Base-by-base conservation (phyloP, 2,888 invertebrate genomes). In the Volucella inanis region DNA sequence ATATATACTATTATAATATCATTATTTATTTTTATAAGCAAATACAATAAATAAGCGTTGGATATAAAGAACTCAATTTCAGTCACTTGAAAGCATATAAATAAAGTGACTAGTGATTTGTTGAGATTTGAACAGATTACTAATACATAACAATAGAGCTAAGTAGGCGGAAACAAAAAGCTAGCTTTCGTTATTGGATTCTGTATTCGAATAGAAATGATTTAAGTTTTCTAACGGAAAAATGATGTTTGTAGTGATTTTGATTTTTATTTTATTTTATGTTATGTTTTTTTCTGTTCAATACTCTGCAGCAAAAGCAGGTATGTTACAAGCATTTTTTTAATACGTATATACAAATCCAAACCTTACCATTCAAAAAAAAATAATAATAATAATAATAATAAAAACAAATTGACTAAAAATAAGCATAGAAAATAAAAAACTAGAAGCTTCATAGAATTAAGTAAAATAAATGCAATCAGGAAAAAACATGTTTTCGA, bases 1-100 rank as follows among this genome's bases (percentile, higher is more conserved):
- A 22, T 22, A 22, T n/a, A n/a, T n/a, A n/a, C 1, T 22, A 22
- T 31, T 31, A 31, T 31, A 6, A 31, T 31, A 31, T 31, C 31
- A 62, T 55, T 68, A 55, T 15, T 70, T 75, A 64, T 70, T 52
- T 43, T 61, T 71, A 55, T 45, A 11, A 50, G 49, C 41, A 52
- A 62, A 31, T 22, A 22, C 22, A 77, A 22, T 68, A 45, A 14
- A 57, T 57, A 65, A 65, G 6, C 6, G 12, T 41, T 39, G 18
- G 41, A 31, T 31, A 31, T 31, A 31, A 31, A 31, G 4, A 31
- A 6, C 31, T 12, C 11, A 41, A 57, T 54, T 22, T 38, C 31
- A 22, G 38, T 54, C 31, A n/a, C 4, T 45, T n/a, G 45, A 64
- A 55, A 11, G 39, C 39, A 49, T 57, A 65, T 64, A 62, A 64